Evolutionary conservation across 2,113 vertebrate genomes (phyloP).

Genomic region (Mobula hypostoma): DNA sequence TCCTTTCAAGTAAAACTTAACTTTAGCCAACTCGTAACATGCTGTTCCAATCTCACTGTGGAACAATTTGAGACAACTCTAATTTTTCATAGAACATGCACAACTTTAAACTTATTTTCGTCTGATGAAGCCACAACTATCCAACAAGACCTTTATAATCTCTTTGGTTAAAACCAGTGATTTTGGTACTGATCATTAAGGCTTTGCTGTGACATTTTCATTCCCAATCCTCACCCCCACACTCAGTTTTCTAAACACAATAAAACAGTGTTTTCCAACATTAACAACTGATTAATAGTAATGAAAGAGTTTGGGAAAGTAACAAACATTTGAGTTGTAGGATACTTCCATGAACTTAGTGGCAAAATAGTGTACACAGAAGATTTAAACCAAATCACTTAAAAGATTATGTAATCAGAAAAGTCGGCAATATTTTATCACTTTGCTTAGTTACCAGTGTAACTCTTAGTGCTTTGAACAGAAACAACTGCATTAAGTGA

Average conservation of each 20-base stretch:
- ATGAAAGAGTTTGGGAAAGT: neutral
- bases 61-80: neutral
- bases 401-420: neutral
- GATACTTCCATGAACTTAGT: neutral
- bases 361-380: neutral
- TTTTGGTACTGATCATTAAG: neutral
- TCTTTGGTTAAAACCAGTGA: neutral
- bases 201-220: neutral
- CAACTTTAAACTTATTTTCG: neutral
- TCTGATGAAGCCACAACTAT: neutral
- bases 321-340: neutral
- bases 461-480: neutral
- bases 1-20: neutral
- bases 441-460: neutral
- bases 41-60: neutral
- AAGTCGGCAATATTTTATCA: neutral
- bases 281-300: neutral
- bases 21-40: neutral
- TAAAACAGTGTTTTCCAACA: neutral
- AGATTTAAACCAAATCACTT: neutral
- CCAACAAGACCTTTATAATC: neutral
- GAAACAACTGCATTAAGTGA: neutral
- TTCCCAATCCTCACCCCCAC: neutral
- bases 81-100: neutral
- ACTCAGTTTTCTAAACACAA: neutral